Evolutionary conservation across 1,140 invertebrate genomes (phyloP).

Genomic region (Geopemphigus sp.): DNA sequence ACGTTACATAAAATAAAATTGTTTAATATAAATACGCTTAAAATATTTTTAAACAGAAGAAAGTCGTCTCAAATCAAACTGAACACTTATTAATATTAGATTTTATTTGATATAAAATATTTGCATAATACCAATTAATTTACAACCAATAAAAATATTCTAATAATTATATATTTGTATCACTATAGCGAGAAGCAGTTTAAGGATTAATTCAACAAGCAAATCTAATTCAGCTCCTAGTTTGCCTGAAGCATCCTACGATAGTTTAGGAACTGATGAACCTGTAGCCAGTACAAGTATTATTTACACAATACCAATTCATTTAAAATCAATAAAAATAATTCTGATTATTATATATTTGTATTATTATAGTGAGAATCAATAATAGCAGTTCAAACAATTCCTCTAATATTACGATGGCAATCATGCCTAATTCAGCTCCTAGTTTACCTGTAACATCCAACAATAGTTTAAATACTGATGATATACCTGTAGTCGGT

Average conservation of each 20-base stretch:
- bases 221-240: constrained; percentile 94
- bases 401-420: constrained; percentile 26
- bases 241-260: constrained; percentile 79
- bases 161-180: not conserved
- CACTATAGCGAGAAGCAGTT: constrained; percentile 3
- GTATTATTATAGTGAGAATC: not conserved
- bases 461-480: constrained; percentile 58
- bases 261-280: constrained; percentile 56
- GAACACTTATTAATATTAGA: not conserved
- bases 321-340: too few species aligned
- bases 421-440: constrained; percentile 93
- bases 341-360: too few species aligned
- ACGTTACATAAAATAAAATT: not conserved
- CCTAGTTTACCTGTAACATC: constrained; percentile 85
- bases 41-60: not conserved
- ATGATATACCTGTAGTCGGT: constrained; percentile 77
- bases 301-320: too few species aligned
- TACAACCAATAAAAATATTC: not conserved
- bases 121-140: constrained; percentile 5
- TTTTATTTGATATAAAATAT: not conserved
- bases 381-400: constrained; percentile 11
- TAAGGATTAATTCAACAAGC: constrained; percentile 56
- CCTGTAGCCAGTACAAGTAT: too few species aligned
- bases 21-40: not conserved
- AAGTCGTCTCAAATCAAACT: not conserved